These are phyloP conservation scores for Habropoda laboriosa DNA, from an alignment of 1,140 invertebrate genomes.

Conservation along the genomic window DNA sequence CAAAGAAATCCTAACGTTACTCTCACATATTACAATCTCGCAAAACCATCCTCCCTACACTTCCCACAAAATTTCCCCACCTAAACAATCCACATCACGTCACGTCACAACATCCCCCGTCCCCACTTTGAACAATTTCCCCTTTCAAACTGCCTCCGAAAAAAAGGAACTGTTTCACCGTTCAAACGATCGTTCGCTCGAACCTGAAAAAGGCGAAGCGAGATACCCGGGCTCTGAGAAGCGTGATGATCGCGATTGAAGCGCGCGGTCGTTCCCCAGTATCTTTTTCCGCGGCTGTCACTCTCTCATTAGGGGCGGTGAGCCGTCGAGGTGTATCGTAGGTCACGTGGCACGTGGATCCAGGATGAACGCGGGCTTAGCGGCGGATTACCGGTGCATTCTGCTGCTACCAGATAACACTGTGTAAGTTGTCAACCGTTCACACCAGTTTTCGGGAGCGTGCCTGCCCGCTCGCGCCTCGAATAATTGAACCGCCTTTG, in stretches of 20 bases:
- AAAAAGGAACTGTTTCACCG: no score
- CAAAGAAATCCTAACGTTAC: no score
- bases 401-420: slow-evolving; percentile 80
- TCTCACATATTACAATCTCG: no score
- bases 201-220: fast-evolving
- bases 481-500: slow-evolving; percentile 72
- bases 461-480: slow-evolving; percentile 39
- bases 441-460: slow-evolving; percentile 65
- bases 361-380: slow-evolving; percentile 76
- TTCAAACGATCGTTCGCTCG: no score
- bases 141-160: no score
- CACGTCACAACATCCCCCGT: no score
- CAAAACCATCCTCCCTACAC: no score
- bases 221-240: not conserved
- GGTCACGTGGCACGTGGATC: slow-evolving; percentile 74
- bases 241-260: slow-evolving; percentile 7
- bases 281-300: slow-evolving; percentile 29
- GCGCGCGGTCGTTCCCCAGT: not conserved
- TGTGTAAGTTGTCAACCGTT: slow-evolving; percentile 79
- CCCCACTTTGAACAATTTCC: no score
- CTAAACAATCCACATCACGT: no score
- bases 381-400: slow-evolving; percentile 77
- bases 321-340: slow-evolving; percentile 67
- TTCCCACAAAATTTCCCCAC: no score
- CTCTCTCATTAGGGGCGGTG: slow-evolving; percentile 52